A percentile compares a stretch with the other conserved stretches of the same genome.
phyloP scores from a whole-genome alignment of 2,113 vertebrate genomes.

The Gyps fulvus region DNA sequence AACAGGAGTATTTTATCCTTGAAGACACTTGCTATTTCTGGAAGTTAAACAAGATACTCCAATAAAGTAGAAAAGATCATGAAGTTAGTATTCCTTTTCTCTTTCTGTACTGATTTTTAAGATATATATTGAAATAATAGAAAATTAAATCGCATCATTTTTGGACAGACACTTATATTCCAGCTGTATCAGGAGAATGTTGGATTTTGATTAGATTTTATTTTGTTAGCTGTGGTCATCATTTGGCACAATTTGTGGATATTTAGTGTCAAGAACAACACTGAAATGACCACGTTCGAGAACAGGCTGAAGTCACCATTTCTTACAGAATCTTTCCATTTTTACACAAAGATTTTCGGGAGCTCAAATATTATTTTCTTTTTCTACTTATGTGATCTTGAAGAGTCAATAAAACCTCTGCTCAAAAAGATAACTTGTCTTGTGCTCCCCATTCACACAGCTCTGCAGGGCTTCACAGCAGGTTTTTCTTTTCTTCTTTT shows the following conservation, averaged over 20 bases:
- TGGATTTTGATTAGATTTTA: not conserved
- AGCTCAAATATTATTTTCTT: not conserved
- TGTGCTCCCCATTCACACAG: not conserved
- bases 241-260: not conserved
- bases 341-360: not conserved
- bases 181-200: not conserved
- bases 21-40: conserved; percentile 15
- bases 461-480: not conserved
- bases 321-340: not conserved
- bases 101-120: not conserved
- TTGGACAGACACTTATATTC: not conserved
- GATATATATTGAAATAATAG: not conserved
- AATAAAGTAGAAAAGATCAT: not conserved
- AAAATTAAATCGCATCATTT: not conserved
- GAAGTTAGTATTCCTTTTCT: not conserved
- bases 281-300: not conserved
- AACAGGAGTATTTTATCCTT: conserved; percentile 26
- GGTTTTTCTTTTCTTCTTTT: not conserved
- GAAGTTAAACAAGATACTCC: not conserved
- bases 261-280: not conserved
- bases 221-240: not conserved
- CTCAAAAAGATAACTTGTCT: not conserved
- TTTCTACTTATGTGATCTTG: not conserved
- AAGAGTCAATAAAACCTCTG: conserved; percentile 21
- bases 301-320: not conserved